Evolutionary conservation across 1,140 invertebrate species (phyloP), one percentile per base, ranked within the genome.

Genomic region (Ceratina australensis): DNA sequence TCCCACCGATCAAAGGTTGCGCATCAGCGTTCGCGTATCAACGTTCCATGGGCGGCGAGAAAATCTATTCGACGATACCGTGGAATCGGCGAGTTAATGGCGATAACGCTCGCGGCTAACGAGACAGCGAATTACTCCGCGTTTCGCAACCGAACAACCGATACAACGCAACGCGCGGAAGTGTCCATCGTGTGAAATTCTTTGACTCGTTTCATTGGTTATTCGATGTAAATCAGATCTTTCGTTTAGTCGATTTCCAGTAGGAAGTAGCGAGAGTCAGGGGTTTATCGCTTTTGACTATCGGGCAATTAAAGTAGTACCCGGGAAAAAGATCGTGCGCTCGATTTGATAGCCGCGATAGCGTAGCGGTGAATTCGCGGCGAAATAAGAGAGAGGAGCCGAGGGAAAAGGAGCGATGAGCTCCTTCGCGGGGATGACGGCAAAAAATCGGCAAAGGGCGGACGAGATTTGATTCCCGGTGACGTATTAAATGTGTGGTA

Each of bases 401-500:
- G 68, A 56, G n/a, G 24, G 8, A 18, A 15, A 15, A 33, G 5
- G 87, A 86, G 83, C 84, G 84, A 84, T 26, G 42, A 24, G 33
- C 33, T 42, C 52, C 20, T 10, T 3, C 85, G 81, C 75, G 75
- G 78, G 64, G 81, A 54, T 54, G 52, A n/a, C 52, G 42, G 60
- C 69, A 89, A 88, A 90, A 90, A 89, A 81, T 82, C 77, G 83
- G 87, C 74, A 87, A 42, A 84, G 73, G 86, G 79, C 73, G 87
- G 88, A 86, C 79, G 87, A 83, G 86, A 89, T 90, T 91, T 90
- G 90, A 90, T 90, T 89, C 88, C 80, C 89, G 85, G 89, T 90
- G 89, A 90, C 89, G 88, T 89, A 90, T 91, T 91, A 90, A 90
- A 89, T 90, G 87, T 86, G 89, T 90, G 86, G 90, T 91, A 91